Percentiles rank a stretch among this genome's conserved stretches.
These are phyloP conservation scores for Athetis lepigone DNA, from an alignment of 2,888 invertebrate genomes.

Conservation along the genomic window DNA sequence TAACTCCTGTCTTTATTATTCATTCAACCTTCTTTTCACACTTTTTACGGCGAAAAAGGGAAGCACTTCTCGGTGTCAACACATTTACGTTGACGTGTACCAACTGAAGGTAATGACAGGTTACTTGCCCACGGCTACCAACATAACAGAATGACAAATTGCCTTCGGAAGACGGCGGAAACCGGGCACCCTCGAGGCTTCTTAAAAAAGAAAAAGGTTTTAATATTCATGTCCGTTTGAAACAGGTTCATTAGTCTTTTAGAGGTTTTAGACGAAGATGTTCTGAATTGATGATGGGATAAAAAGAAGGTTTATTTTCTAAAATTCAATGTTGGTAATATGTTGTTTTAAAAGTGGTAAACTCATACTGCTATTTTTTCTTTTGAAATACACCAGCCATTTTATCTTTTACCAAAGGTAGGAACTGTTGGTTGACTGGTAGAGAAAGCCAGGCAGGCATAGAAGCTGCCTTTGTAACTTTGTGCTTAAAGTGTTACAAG, in stretches of 20 bases:
- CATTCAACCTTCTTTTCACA: conserved; percentile 30
- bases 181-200: background rate
- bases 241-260: conserved; percentile 29
- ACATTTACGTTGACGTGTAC: conserved; percentile 32
- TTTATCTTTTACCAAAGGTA: too few species aligned
- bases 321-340: too few species aligned
- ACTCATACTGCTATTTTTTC: too few species aligned
- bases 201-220: conserved; percentile 22
- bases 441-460: too few species aligned
- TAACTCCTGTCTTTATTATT: conserved; percentile 8
- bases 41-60: conserved; percentile 36
- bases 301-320: background rate
- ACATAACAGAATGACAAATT: conserved; percentile 42
- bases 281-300: background rate
- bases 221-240: conserved; percentile 32
- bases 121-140: conserved; percentile 44
- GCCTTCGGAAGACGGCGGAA: background rate
- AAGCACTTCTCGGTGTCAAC: conserved; percentile 31
- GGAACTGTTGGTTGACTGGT: too few species aligned
- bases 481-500: too few species aligned
- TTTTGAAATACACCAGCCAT: too few species aligned
- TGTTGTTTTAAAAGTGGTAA: background rate
- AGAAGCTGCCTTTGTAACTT: too few species aligned
- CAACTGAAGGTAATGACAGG: conserved; percentile 54
- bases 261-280: conserved; percentile 12